Percentiles rank a stretch among this genome's conserved stretches.
These are phyloP conservation scores for Meteorus colon DNA, from an alignment of 2,888 invertebrate genomes.

Conservation along the genomic window DNA sequence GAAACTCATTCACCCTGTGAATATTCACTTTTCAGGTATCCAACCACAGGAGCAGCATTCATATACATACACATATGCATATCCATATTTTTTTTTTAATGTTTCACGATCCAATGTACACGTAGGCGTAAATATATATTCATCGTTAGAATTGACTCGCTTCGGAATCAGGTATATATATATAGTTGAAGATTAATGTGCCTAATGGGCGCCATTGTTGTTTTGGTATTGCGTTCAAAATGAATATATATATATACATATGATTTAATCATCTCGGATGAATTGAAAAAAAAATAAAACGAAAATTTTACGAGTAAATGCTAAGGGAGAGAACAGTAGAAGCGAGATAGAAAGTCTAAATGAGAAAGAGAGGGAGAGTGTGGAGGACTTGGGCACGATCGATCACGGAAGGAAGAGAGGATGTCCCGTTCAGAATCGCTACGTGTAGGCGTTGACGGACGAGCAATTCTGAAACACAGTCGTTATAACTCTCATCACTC, in stretches of 20 bases:
- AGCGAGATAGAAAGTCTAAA: background rate
- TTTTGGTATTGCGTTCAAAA: conserved; percentile 14
- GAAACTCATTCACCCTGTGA: background rate
- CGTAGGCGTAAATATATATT: conserved; percentile 15
- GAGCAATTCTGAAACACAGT: conserved; percentile 53
- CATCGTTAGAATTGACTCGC: conserved; percentile 14
- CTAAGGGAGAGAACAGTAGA: background rate
- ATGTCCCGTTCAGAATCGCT: conserved; percentile 65
- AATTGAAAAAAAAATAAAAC: background rate
- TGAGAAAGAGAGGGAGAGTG: background rate
- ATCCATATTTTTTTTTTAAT: background rate
- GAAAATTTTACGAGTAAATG: conserved; percentile 1
- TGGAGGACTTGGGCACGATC: conserved; percentile 55
- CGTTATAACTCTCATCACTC: conserved; percentile 61
- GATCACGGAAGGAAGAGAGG: conserved; percentile 68
- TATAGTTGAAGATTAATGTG: conserved; percentile 20
- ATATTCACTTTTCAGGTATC: no score
- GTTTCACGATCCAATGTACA: background rate
- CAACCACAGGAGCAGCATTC: background rate
- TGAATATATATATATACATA: background rate
- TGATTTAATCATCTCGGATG: background rate
- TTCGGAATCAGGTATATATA: background rate
- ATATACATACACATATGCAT: background rate
- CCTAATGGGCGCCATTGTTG: conserved; percentile 5
- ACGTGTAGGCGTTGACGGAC: conserved; percentile 63